Evolutionary conservation across 2,888 invertebrate species (phyloP).

Genomic region (Melanotus villosus): DNA sequence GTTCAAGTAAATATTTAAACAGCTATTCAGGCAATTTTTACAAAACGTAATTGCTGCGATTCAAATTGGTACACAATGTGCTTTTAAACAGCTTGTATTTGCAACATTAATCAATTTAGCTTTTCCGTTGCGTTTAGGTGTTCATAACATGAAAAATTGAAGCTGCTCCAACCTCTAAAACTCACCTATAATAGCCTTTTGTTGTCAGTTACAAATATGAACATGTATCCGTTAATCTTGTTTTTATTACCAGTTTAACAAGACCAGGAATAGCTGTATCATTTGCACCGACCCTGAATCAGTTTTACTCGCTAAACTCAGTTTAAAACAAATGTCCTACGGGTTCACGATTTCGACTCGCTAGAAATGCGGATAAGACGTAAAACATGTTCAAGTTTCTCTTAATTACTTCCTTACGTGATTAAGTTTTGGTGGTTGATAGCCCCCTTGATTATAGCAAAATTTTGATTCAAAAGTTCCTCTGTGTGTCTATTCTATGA

Average conservation of each 20-base stretch:
- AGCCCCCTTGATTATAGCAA: constrained; percentile 4
- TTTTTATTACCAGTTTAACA: constrained; percentile 27
- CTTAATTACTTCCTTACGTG: constrained; percentile 20
- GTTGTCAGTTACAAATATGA: constrained; percentile 28
- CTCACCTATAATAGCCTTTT: constrained; percentile 20
- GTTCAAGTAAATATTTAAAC: neutral
- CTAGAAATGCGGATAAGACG: constrained; percentile 4
- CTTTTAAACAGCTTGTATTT: neutral
- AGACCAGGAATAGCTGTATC: constrained; percentile 9
- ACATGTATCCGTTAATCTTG: constrained; percentile 25
- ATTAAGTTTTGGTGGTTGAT: constrained; percentile 10
- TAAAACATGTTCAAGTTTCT: constrained; percentile 17
- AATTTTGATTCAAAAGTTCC: neutral
- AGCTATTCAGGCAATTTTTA: too few relatives aligned
- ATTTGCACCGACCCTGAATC: constrained; percentile 21
- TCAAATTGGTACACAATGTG: neutral
- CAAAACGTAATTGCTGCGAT: neutral
- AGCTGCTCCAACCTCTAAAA: neutral
- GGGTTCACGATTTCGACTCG: neutral
- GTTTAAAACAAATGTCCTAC: constrained; percentile 23
- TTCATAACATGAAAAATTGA: constrained; percentile 10
- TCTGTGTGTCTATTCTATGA: too few relatives aligned
- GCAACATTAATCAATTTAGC: neutral
- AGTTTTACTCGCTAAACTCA: constrained; percentile 17
- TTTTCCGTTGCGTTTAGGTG: neutral